A percentile compares a stretch with the other conserved stretches of the same genome.
These are phyloP conservation scores for Sorex fumeus DNA, from an alignment of 2,113 vertebrate genomes.

Conservation along the genomic window DNA sequence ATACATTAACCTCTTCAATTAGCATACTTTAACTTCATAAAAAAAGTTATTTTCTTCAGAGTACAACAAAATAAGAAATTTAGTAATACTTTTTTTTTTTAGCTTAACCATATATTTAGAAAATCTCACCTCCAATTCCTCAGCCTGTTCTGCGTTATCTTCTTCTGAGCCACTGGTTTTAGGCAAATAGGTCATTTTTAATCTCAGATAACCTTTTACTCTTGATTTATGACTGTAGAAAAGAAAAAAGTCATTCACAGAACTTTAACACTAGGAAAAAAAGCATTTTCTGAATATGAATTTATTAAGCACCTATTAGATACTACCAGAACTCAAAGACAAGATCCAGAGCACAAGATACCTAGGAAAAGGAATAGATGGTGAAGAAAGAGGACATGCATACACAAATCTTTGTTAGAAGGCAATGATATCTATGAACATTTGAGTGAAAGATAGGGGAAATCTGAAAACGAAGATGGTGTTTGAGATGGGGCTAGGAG, in stretches of 20 bases:
- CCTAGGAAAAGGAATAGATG: background rate
- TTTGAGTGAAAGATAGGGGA: background rate
- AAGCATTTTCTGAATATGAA: constrained; percentile 36
- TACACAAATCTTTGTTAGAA: background rate
- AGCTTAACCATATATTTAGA: constrained; percentile 63
- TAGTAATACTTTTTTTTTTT: background rate
- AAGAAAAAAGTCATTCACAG: constrained; percentile 77
- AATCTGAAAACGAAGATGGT: background rate
- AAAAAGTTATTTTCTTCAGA: constrained; percentile 35
- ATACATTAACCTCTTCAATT: constrained; percentile 43
- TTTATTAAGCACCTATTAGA: background rate
- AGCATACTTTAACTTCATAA: no score
- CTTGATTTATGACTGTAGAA: constrained; percentile 95
- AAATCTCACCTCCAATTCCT: constrained; percentile 94
- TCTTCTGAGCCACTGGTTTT: constrained; percentile 93
- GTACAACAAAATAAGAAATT: constrained; percentile 35
- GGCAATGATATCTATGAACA: no score
- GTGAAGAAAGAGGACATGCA: background rate
- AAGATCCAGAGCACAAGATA: background rate
- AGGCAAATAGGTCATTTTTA: constrained; percentile 99
- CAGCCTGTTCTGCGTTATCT: constrained; percentile 92
- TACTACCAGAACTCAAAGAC: background rate
- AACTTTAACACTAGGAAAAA: constrained; percentile 54
- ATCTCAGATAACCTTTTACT: constrained; percentile 97
- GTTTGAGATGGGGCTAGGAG: background rate